phyloP scores from a whole-genome alignment of 2,113 vertebrate genomes.

The Corynorhinus townsendii region DNA sequence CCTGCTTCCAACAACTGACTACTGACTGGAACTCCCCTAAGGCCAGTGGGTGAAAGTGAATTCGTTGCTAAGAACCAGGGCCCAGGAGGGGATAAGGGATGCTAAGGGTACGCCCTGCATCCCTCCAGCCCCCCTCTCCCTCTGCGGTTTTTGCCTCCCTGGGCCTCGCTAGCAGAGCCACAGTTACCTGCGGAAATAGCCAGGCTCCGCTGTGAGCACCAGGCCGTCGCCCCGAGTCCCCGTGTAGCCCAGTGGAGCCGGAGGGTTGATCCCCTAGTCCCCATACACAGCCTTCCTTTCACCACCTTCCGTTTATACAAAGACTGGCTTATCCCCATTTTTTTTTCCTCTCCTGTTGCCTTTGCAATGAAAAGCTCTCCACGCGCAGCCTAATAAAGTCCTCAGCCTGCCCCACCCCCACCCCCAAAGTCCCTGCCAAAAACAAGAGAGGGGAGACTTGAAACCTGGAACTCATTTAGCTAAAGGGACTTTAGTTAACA shows the following conservation, averaged over 20 bases:
- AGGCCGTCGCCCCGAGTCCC: constrained; percentile 77
- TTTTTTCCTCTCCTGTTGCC: constrained; percentile 75
- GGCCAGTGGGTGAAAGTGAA: accelerated
- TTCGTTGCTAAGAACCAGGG: neutral
- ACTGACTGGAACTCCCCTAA: neutral
- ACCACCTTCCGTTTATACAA: constrained; percentile 92
- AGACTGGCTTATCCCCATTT: constrained; percentile 89
- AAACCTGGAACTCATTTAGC: constrained; percentile 88
- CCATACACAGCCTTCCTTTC: constrained; percentile 89
- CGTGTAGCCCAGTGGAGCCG: constrained; percentile 86
- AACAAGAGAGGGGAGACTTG: constrained; percentile 71
- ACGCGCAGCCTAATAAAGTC: constrained; percentile 85
- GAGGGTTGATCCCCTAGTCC: constrained; percentile 84
- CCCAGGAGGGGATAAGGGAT: neutral
- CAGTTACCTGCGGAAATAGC: constrained; percentile 81
- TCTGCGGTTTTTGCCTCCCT: constrained; percentile 69
- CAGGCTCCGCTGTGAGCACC: constrained; percentile 66
- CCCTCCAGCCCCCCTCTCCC: neutral
- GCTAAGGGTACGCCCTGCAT: neutral
- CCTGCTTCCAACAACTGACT: neutral
- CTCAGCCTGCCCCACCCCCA: constrained; percentile 76
- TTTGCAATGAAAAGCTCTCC: constrained; percentile 85
- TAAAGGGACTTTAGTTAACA: constrained; percentile 86
- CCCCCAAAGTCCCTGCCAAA: constrained; percentile 74
- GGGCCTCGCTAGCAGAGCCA: constrained; percentile 60